Conservation (phyloP, 2,113 vertebrate species). For the Malurus melanocephalus region DNA sequence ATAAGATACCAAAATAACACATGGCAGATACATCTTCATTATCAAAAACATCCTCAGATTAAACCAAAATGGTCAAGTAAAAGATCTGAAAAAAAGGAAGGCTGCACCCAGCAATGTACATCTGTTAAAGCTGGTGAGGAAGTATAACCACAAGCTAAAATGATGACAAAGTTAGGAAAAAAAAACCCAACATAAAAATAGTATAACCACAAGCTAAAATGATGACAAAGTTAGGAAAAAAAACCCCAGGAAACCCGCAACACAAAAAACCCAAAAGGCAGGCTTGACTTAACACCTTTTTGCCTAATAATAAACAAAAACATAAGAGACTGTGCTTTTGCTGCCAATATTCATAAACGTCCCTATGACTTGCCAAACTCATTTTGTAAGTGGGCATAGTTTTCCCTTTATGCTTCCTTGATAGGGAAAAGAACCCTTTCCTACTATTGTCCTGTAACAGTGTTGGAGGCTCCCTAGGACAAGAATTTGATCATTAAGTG, state of each 20-base stretch:
- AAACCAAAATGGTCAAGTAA: not conserved
- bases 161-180: not conserved
- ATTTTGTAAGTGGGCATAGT: not conserved
- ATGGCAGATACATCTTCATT: not conserved
- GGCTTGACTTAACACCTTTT: slow-evolving; percentile 37
- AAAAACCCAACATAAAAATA: too few species aligned
- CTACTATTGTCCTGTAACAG: not conserved
- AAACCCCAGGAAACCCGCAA: not conserved
- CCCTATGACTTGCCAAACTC: not conserved
- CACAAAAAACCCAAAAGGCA: not conserved
- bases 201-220: slow-evolving; percentile 8
- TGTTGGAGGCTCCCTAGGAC: not conserved
- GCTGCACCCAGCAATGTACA: not conserved
- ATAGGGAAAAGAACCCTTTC: not conserved
- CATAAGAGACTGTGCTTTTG: not conserved
- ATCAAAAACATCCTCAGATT: not conserved
- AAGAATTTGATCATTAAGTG: not conserved
- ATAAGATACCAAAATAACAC: not conserved
- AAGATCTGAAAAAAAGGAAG: not conserved
- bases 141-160: slow-evolving; percentile 21
- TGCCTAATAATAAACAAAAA: slow-evolving; percentile 29
- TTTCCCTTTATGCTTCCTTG: not conserved
- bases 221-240: not conserved
- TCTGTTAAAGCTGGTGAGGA: slow-evolving; percentile 17
- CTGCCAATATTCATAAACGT: not conserved